Evolutionary conservation across 2,888 invertebrate genomes (phyloP).

Genomic region (Trichogramma dendrolimi): DNA sequence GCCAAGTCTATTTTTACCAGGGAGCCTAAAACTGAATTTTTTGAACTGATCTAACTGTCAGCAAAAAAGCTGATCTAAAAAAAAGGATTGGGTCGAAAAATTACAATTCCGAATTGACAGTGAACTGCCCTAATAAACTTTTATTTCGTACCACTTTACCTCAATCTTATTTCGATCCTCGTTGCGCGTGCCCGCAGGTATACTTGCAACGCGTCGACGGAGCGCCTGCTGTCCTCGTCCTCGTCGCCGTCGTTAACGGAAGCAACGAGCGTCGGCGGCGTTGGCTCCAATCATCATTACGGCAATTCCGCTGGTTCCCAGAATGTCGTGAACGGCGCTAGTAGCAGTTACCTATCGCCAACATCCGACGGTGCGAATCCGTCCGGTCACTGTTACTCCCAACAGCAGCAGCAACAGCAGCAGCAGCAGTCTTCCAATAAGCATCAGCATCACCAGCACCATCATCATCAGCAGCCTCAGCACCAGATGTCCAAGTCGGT

Average conservation of each 20-base stretch:
- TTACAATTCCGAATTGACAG: no score
- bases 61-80: no score
- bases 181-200: constrained; percentile 22
- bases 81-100: no score
- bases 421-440: constrained; percentile 17
- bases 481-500: constrained; percentile 44
- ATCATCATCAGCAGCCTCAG: constrained; percentile 31
- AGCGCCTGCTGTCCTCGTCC: constrained; percentile 44
- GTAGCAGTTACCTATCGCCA: constrained; percentile 31
- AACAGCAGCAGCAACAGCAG: constrained; percentile 29
- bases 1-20: no score
- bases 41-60: no score
- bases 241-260: constrained; percentile 45
- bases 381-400: constrained; percentile 29
- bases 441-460: constrained; percentile 26
- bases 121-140: no score
- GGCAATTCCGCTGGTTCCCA: constrained; percentile 29
- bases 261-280: constrained; percentile 31
- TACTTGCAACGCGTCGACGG: constrained; percentile 43
- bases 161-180: no score
- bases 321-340: no score
- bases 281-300: constrained; percentile 35
- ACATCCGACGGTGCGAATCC: constrained; percentile 33
- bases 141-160: no score
- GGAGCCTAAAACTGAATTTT: no score